These are phyloP conservation scores for Bufo gargarizans DNA, from an alignment of 2,113 vertebrate species.

Conservation along the genomic window DNA sequence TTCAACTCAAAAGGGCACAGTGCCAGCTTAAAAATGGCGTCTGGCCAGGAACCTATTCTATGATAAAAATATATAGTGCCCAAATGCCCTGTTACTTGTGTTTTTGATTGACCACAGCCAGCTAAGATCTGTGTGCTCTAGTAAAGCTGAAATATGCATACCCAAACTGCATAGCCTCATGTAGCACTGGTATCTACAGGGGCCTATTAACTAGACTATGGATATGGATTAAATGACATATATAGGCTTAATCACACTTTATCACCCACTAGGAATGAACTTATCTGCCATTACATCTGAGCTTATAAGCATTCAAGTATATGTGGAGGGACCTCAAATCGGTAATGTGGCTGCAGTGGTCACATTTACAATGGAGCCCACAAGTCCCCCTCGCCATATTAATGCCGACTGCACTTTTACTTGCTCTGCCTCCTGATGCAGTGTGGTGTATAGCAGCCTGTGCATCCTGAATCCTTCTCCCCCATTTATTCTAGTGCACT, in stretches of 20 bases:
- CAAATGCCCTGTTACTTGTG: background rate
- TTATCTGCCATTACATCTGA: background rate
- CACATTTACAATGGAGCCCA: too few species aligned
- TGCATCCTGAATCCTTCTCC: too few species aligned
- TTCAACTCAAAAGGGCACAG: background rate
- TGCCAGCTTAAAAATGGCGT: background rate
- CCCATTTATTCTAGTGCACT: too few species aligned
- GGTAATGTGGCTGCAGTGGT: too few species aligned
- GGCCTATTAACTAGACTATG: background rate
- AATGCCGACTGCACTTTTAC: too few species aligned
- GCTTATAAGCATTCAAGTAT: background rate
- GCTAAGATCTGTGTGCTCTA: background rate
- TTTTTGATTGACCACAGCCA: background rate
- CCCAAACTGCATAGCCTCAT: background rate
- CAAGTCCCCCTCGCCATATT: too few species aligned
- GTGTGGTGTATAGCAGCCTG: too few species aligned
- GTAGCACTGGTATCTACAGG: background rate
- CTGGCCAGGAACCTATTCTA: background rate
- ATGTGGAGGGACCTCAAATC: background rate
- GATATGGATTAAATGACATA: background rate
- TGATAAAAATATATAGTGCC: background rate
- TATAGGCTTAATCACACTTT: background rate
- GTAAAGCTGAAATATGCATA: background rate
- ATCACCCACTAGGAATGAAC: background rate
- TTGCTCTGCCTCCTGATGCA: too few species aligned